Base-by-base conservation (phyloP, 2,888 invertebrate genomes). In the Spodoptera littoralis region DNA sequence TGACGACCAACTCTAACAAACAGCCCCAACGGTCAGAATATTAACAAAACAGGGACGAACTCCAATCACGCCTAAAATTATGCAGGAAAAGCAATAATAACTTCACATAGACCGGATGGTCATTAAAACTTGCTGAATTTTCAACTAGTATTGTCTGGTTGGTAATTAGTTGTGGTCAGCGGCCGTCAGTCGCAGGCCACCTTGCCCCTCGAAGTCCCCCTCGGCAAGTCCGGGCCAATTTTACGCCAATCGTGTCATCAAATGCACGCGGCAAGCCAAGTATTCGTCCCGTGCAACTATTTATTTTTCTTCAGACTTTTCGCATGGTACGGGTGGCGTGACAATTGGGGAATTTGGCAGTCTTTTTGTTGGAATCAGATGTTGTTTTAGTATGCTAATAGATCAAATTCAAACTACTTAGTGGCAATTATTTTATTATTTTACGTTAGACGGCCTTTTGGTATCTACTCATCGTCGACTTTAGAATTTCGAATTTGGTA, bases 171-270 rank as follows among this genome's bases (percentile, higher is more conserved):
- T 80, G 79, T 73, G 84, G 84, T 82, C 82, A 83, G 70, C 65
- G 64, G 77, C 81, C 85, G 90, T 88, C 90, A 89, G 74, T 53
- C 78, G 83, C 89, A 86, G 79, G 74, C 79, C 72, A 49, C 50
- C 73, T 68, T 41, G 52, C 30, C 55, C 61, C 64, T 65, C 60
- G 67, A 61, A 69, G 75, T 71, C 71, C 71, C 55, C 65, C 65
- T 66, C 44, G 24, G 47, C 61, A 75, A 76, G 75, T 76, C 71
- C 75, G 76, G 86, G 86, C 87, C 88, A 93, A 93, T 93, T 93
- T 92, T 89, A 92, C 92, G 92, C 86, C 89, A 86, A 88, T 90
- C 89, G 84, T 80, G 88, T 91, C 89, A 91, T 92, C 92, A 92
- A 88, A 88, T 82, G 86, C 90, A 90, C 86, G 81, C 88, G 70